These are phyloP conservation scores for Holocentrus rufus DNA, from an alignment of 2,797 vertebrate species.

Conservation along the genomic window DNA sequence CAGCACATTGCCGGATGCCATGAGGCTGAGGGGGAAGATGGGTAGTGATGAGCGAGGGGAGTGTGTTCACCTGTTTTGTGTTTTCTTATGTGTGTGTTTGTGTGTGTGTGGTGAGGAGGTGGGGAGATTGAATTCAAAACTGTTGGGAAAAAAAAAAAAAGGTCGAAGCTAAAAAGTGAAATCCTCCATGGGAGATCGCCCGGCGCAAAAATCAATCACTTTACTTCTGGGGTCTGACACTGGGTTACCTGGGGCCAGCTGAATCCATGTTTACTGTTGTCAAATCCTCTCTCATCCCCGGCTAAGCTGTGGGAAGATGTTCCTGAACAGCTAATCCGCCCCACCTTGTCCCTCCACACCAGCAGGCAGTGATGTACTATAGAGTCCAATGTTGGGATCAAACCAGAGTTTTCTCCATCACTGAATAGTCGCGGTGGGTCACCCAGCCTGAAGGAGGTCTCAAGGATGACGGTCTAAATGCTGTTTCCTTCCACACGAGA, in stretches of 20 bases:
- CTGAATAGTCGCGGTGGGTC: too few relatives aligned
- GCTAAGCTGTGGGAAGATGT: slow-evolving; percentile 42
- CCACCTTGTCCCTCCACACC: slow-evolving; percentile 12
- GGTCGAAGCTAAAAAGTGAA: background rate
- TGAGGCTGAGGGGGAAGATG: background rate
- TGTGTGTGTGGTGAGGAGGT: too few relatives aligned
- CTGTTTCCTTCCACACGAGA: too few relatives aligned
- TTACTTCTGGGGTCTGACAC: background rate
- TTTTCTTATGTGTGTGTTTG: too few relatives aligned
- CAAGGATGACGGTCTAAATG: too few relatives aligned
- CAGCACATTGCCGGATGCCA: background rate
- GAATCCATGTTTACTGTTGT: slow-evolving; percentile 40
- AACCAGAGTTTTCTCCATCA: background rate
- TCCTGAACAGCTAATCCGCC: slow-evolving; percentile 45
- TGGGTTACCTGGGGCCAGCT: slow-evolving; percentile 20
- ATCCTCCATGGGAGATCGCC: background rate
- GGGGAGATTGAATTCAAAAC: background rate
- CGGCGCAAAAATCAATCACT: background rate
- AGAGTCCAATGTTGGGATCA: background rate
- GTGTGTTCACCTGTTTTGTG: background rate
- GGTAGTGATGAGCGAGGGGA: background rate
- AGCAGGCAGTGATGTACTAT: background rate
- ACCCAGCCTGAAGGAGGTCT: background rate
- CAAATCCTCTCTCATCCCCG: slow-evolving; percentile 50
- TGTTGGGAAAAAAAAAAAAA: too few relatives aligned